A percentile compares a stretch with the other conserved stretches of the same genome.
Conservation (phyloP, 2,797 vertebrate genomes). For the Peromyscus eremicus region DNA sequence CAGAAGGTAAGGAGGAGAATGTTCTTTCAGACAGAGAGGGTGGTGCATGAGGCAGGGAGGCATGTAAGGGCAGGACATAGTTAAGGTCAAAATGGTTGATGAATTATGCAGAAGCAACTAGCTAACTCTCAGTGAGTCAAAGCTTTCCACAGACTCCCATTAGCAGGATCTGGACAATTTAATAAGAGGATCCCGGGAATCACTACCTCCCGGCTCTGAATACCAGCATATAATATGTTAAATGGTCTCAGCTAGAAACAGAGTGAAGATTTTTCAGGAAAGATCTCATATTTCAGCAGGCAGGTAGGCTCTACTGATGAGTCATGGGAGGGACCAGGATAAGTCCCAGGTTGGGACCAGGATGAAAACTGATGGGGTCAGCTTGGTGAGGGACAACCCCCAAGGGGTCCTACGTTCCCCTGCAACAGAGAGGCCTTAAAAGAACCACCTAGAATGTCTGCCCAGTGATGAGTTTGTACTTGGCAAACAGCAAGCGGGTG, state of each 20-base stretch:
- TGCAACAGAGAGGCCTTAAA: background rate
- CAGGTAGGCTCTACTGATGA: background rate
- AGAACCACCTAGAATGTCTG: conserved; percentile 13
- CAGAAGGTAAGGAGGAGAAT: conserved; percentile 56
- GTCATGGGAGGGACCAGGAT: background rate
- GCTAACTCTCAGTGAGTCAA: conserved; percentile 57
- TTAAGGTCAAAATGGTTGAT: conserved; percentile 38
- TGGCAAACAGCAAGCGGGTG: conserved; percentile 71
- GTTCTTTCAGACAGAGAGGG: background rate
- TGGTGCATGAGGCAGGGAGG: background rate
- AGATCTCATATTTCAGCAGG: background rate
- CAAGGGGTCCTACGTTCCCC: background rate
- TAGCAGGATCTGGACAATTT: background rate
- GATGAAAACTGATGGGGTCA: background rate
- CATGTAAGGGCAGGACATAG: conserved; percentile 61
- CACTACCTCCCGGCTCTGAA: background rate
- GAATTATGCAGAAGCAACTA: conserved; percentile 26
- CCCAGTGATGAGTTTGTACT: conserved; percentile 63
- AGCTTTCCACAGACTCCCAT: background rate
- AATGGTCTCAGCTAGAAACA: background rate
- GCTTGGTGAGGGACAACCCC: background rate
- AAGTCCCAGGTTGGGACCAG: background rate
- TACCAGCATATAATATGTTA: background rate
- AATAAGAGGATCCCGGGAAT: conserved; percentile 42
- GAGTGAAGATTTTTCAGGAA: background rate